Percentiles rank a stretch among this genome's conserved stretches.
These are phyloP conservation scores for Lordiphosa clarofinis DNA, from an alignment of 1,140 invertebrate genomes.

Conservation along the genomic window DNA sequence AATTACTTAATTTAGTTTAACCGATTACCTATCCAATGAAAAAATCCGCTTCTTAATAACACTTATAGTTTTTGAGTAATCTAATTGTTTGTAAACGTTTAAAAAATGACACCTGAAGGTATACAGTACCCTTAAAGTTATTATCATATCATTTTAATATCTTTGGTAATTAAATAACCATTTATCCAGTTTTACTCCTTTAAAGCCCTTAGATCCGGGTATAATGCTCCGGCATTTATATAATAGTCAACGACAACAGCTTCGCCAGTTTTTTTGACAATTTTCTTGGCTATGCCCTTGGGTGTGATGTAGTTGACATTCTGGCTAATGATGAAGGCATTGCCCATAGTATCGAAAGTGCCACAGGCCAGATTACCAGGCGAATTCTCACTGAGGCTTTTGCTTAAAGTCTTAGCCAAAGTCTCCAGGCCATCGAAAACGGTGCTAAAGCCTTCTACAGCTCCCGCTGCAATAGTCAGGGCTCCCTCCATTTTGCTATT, in stretches of 20 bases:
- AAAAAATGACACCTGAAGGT: too few species aligned
- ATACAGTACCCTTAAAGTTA: too few species aligned
- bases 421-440: conserved; percentile 85
- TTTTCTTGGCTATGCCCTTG: conserved; percentile 84
- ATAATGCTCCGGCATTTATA: conserved; percentile 66
- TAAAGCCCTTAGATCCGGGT: conserved; percentile 64
- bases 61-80: too few species aligned
- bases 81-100: too few species aligned
- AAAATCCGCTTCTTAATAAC: too few species aligned
- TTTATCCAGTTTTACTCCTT: conserved; percentile 32
- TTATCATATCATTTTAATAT: conserved; percentile 1
- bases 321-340: conserved; percentile 82
- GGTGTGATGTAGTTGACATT: conserved; percentile 84
- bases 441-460: conserved; percentile 85
- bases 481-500: conserved; percentile 83
- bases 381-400: conserved; percentile 85
- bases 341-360: conserved; percentile 84
- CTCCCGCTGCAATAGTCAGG: conserved; percentile 85
- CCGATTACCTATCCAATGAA: too few species aligned
- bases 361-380: conserved; percentile 83
- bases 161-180: conserved; percentile 10
- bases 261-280: conserved; percentile 85
- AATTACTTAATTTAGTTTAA: too few species aligned
- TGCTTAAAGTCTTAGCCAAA: conserved; percentile 84
- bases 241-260: conserved; percentile 81